Conservation (phyloP, 2,797 vertebrate genomes). For the Dryobates pubescens region DNA sequence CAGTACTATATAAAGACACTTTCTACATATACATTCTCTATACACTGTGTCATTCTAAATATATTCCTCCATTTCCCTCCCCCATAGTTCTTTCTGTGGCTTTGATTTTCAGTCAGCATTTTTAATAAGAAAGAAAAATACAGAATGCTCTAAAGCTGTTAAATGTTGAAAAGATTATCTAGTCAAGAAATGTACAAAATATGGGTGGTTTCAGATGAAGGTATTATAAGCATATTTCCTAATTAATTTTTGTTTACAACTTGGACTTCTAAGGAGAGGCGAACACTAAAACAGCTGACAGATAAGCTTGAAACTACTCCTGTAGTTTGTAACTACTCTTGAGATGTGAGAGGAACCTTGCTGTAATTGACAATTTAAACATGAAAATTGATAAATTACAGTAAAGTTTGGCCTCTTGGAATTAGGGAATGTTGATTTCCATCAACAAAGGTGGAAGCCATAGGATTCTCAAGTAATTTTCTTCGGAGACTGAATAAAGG, state of each 20-base stretch:
- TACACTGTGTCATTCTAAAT: background rate
- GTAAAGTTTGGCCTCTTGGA: background rate
- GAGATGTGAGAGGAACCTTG: background rate
- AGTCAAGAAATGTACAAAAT: background rate
- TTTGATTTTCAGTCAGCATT: conserved; percentile 13
- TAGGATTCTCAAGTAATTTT: background rate
- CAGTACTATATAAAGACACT: background rate
- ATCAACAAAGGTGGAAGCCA: background rate
- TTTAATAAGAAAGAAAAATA: conserved; percentile 21
- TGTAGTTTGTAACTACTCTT: background rate
- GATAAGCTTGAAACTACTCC: background rate
- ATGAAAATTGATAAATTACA: background rate
- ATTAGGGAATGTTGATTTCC: background rate
- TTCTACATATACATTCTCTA: background rate
- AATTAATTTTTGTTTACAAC: background rate
- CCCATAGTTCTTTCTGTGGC: background rate
- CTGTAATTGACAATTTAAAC: background rate
- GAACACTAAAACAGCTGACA: background rate
- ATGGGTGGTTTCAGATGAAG: background rate
- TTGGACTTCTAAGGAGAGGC: background rate
- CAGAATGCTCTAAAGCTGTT: background rate
- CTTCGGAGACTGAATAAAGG: background rate
- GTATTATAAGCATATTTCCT: background rate
- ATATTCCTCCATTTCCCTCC: background rate
- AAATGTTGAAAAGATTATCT: background rate